Evolutionary conservation across 1,140 invertebrate species (phyloP).

Genomic region (Micrasema longulum): DNA sequence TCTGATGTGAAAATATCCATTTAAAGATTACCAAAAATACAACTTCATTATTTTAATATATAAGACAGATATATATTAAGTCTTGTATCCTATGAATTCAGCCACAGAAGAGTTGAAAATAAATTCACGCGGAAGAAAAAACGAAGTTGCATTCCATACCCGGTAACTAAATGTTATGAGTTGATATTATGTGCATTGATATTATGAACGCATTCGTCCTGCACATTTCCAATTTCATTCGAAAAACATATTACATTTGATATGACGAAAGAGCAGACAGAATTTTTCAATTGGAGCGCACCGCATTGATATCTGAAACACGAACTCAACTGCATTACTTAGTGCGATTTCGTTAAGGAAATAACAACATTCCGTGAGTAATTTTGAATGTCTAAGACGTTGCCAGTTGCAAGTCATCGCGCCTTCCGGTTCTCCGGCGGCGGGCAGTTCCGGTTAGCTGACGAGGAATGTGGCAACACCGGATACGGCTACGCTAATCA

Average conservation of each 20-base stretch:
- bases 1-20: too few species aligned
- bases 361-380: conserved; percentile 23
- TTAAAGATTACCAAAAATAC: too few species aligned
- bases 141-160: too few species aligned
- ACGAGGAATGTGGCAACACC: conserved; percentile 43
- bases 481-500: conserved; percentile 32
- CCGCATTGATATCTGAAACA: not conserved
- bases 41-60: too few species aligned
- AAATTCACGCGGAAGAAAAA: too few species aligned
- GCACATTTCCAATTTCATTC: not conserved
- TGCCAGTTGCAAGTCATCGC: conserved; percentile 39
- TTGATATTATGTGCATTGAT: too few species aligned
- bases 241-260: not conserved
- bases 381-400: conserved; percentile 50
- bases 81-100: too few species aligned
- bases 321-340: conserved; percentile 16
- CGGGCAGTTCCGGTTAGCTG: conserved; percentile 47
- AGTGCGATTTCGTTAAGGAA: conserved; percentile 18
- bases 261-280: not conserved
- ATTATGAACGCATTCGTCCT: too few species aligned
- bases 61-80: too few species aligned
- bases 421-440: conserved; percentile 48
- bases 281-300: too few species aligned
- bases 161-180: too few species aligned
- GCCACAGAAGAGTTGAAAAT: too few species aligned